These are phyloP conservation scores for Dinoponera quadriceps DNA, from an alignment of 1,140 invertebrate genomes.

Conservation along the genomic window DNA sequence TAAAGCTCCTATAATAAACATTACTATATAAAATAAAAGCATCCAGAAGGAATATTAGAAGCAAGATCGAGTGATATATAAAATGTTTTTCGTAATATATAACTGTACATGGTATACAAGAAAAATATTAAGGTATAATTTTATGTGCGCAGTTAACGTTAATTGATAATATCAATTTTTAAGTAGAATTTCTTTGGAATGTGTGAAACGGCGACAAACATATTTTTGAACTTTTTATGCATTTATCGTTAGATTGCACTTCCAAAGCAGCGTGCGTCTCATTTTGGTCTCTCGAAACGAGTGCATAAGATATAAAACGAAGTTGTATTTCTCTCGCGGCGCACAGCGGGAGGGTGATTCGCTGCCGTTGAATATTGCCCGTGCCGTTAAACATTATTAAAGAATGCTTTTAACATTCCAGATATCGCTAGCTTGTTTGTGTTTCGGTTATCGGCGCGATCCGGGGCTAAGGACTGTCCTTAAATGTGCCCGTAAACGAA, in stretches of 20 bases:
- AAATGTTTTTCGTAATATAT: background rate
- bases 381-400: slow-evolving; percentile 62
- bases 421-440: slow-evolving; percentile 59
- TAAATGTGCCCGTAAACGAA: slow-evolving; percentile 76
- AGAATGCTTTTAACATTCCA: slow-evolving; percentile 71
- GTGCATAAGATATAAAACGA: background rate
- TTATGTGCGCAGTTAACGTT: background rate
- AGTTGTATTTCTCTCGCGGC: background rate
- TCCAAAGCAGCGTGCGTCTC: no score
- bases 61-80: background rate
- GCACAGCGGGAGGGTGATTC: background rate
- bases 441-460: slow-evolving; percentile 67
- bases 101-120: background rate
- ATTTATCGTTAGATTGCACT: background rate
- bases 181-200: slow-evolving; percentile 15
- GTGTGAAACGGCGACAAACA: background rate
- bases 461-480: slow-evolving; percentile 55
- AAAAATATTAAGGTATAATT: slow-evolving; percentile 16
- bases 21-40: background rate
- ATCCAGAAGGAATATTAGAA: background rate
- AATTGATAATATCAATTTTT: background rate
- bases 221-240: background rate
- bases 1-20: background rate
- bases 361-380: slow-evolving; percentile 15
- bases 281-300: background rate